Conservation (phyloP, 2,888 invertebrate species). For the Heliconius charithonia region DNA sequence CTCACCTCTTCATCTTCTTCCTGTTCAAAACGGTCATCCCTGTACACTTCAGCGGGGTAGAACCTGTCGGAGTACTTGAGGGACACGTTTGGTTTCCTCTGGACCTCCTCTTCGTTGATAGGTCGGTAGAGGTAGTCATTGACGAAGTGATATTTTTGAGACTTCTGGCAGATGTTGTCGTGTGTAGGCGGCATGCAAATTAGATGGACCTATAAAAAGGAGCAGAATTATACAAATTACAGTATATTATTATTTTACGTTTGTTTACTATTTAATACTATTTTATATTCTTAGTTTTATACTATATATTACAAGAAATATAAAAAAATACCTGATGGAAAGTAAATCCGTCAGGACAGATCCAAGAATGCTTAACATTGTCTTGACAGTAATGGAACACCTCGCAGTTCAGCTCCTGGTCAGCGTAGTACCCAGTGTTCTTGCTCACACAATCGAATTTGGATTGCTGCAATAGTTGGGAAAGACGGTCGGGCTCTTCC, state of each 20-base stretch:
- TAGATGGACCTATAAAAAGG: conserved; percentile 88
- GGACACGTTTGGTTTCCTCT: conserved; percentile 91
- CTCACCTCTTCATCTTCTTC: conserved; percentile 76
- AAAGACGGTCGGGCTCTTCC: conserved; percentile 93
- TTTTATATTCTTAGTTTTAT: too few relatives aligned
- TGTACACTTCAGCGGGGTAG: conserved; percentile 91
- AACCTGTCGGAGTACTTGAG: conserved; percentile 92
- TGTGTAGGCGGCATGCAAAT: conserved; percentile 96
- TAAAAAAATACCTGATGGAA: conserved; percentile 89
- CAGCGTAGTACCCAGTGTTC: conserved; percentile 95
- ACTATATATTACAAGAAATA: background rate
- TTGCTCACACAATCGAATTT: conserved; percentile 92
- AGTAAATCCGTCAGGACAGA: conserved; percentile 95
- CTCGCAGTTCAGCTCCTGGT: conserved; percentile 93
- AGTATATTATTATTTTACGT: too few relatives aligned
- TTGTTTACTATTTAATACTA: too few relatives aligned
- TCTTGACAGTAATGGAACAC: conserved; percentile 97
- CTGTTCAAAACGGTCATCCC: conserved; percentile 83
- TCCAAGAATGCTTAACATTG: conserved; percentile 95
- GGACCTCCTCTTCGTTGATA: conserved; percentile 91
- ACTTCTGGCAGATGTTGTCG: conserved; percentile 95
- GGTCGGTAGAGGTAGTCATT: conserved; percentile 96
- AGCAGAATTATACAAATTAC: too few relatives aligned
- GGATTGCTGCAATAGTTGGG: conserved; percentile 90
- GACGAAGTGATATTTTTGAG: conserved; percentile 94